phyloP scores from a whole-genome alignment of 2,888 invertebrate species.

The Pegoplata infirma region DNA sequence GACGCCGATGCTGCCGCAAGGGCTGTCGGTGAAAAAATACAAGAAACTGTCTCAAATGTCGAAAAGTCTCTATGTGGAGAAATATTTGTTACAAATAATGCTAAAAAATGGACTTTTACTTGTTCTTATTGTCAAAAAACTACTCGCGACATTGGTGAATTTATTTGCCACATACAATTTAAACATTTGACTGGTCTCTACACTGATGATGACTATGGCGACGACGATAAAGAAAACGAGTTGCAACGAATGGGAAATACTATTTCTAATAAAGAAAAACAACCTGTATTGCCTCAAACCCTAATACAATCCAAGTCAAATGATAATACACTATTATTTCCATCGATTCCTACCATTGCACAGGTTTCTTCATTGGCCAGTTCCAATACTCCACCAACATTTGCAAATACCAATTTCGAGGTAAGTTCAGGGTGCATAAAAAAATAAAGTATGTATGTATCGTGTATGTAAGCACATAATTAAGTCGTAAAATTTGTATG shows the following conservation, averaged over 20 bases:
- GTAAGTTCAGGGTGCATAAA: background rate
- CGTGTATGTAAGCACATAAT: too few relatives aligned
- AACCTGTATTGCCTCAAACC: background rate
- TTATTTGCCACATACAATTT: slow-evolving; percentile 66
- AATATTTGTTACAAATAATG: slow-evolving; percentile 67
- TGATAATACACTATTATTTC: background rate
- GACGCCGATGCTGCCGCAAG: background rate
- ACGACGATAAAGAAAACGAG: slow-evolving; percentile 23
- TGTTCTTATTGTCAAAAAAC: slow-evolving; percentile 68
- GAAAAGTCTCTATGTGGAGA: slow-evolving; percentile 64
- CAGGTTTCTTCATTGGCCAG: background rate
- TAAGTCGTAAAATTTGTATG: too few relatives aligned
- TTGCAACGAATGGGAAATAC: background rate
- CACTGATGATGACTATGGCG: slow-evolving; percentile 18
- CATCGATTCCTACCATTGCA: background rate
- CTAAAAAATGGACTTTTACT: slow-evolving; percentile 67
- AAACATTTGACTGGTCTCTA: slow-evolving; percentile 62
- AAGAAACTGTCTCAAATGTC: background rate
- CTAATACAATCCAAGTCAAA: background rate
- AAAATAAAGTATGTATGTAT: too few relatives aligned
- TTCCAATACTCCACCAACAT: background rate
- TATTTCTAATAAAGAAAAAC: background rate
- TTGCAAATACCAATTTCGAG: background rate
- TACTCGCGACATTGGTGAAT: slow-evolving; percentile 67
- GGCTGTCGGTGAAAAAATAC: background rate